Evolutionary conservation across 2,888 invertebrate genomes (phyloP), one percentile per base, ranked within the genome.

Genomic region (Ditula angustiorana): DNA sequence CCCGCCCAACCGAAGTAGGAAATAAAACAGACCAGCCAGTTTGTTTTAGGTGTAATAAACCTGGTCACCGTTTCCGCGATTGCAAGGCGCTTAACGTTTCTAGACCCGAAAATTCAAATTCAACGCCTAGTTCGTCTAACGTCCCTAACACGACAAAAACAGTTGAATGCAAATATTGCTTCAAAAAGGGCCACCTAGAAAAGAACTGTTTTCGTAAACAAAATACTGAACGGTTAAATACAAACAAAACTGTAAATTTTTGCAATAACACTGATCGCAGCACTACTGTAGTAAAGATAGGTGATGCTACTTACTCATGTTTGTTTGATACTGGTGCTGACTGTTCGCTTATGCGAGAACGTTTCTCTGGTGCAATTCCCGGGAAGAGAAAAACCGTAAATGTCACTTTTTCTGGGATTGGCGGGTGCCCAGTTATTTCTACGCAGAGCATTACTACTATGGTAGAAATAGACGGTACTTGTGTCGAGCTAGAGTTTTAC

Each of bases 21-120:
- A n/a, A 3, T 13, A 26, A 1, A 13, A 16, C 10, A 2, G 21
- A 52, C 11, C 4, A 49, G 7, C 10, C 23, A 2, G n/a, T 23
- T 13, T 57, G 66, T 56, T 66, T 24, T 44, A 41, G 44, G 11
- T 52, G 56, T 21, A 57, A 66, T 56, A 33, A 66, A 21, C 21
- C 41, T 7, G 44, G 63, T 44, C 57, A 63, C 41, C 41, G 33
- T 5, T 63, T 37, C 10, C 63, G 63, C 4, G 57, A 63, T 11
- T 63, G 63, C n/a, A 63, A 16, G 21, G 33, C 19, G 35, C 30
- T 33, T n/a, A 35, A 8, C 13, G 13, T 35, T 35, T 35, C 35
- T 11, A 5, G 5, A 35, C n/a, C 35, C 2, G 35, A 35, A 35
- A 11, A 4, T 35, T 35, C 13, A 35, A 35, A 35, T 35, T 35